A percentile compares a stretch with the other conserved stretches of the same genome.
phyloP scores from a whole-genome alignment of 1,140 invertebrate genomes.

The Drosophila insularis region DNA sequence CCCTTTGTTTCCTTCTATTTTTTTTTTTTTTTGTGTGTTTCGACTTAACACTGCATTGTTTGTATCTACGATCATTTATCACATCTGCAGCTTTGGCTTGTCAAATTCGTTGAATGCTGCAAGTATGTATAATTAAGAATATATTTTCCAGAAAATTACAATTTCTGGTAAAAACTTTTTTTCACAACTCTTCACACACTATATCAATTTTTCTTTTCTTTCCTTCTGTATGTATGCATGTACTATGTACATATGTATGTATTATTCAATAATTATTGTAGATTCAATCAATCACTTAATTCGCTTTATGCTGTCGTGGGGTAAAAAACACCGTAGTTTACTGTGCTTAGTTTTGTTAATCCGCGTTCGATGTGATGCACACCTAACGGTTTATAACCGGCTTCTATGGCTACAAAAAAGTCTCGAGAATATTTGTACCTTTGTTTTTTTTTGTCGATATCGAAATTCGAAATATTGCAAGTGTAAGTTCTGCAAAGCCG shows the following conservation, averaged over 20 bases:
- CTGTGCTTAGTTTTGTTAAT: constrained; percentile 6
- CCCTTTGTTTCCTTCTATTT: not conserved
- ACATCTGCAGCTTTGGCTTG: constrained; percentile 36
- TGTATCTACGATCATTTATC: constrained; percentile 55
- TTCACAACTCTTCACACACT: too few relatives aligned
- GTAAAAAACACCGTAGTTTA: not conserved
- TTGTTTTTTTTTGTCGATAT: constrained; percentile 52
- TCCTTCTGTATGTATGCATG: too few relatives aligned
- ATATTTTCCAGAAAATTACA: not conserved
- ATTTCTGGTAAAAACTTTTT: too few relatives aligned
- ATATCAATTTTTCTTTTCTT: not conserved
- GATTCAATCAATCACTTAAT: constrained; percentile 32
- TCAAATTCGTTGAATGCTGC: constrained; percentile 10
- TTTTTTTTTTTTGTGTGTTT: constrained; percentile 6
- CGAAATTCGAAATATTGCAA: constrained; percentile 32
- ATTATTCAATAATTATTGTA: not conserved
- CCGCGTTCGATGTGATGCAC: constrained; percentile 32
- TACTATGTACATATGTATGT: too few relatives aligned
- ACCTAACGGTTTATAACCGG: constrained; percentile 63
- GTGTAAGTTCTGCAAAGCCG: constrained; percentile 36
- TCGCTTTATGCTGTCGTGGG: not conserved
- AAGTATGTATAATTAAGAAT: not conserved
- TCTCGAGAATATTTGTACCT: not conserved
- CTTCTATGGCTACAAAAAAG: constrained; percentile 46
- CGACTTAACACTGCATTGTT: not conserved